phyloP scores from a whole-genome alignment of 2,113 vertebrate genomes.

The Odocoileus virginianus region DNA sequence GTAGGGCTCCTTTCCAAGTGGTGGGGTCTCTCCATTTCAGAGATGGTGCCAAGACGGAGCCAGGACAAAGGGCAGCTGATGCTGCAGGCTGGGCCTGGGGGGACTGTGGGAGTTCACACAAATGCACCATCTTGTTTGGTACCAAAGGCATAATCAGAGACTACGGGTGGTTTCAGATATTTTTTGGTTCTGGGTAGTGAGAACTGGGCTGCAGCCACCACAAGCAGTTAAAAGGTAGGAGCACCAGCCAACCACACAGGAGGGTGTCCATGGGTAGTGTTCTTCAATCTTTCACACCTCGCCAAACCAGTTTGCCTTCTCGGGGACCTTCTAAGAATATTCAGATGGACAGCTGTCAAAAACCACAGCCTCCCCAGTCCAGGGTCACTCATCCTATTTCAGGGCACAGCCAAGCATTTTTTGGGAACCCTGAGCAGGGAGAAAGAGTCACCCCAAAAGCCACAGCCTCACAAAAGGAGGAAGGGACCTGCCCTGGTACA shows the following conservation, averaged over 20 bases:
- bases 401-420: not conserved
- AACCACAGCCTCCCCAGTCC: not conserved
- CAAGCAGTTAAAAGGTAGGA: not conserved
- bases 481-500: rapidly evolving
- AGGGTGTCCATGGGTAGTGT: not conserved
- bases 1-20: constrained; percentile 13
- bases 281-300: not conserved
- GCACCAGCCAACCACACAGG: not conserved
- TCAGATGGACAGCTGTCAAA: not conserved
- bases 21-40: not conserved
- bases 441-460: not conserved
- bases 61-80: not conserved
- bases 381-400: not conserved
- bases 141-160: not conserved
- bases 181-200: not conserved
- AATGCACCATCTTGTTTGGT: not conserved
- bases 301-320: not conserved
- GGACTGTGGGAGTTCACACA: not conserved
- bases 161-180: not conserved
- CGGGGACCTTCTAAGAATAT: constrained; percentile 3
- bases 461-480: rapidly evolving
- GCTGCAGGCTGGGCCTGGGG: rapidly evolving
- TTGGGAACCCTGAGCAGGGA: not conserved
- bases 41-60: not conserved
- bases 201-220: not conserved